These are phyloP conservation scores for Meteorus sp. DNA, from an alignment of 1,140 invertebrate genomes.

Conservation along the genomic window DNA sequence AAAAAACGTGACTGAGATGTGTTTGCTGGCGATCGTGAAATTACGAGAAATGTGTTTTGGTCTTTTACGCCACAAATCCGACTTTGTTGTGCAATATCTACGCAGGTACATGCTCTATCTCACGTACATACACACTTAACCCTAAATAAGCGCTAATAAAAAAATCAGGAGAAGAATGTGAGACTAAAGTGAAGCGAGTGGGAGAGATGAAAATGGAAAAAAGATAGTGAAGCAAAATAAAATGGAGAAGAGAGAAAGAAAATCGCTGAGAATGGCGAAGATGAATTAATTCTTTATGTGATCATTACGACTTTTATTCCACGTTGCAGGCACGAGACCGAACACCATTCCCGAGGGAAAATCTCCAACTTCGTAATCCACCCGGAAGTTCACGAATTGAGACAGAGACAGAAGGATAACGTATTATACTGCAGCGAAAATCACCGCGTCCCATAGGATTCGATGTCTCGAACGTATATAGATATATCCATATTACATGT, in stretches of 20 bases:
- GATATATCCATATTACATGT: too few species aligned
- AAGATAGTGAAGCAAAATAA: too few species aligned
- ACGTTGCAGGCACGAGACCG: neutral
- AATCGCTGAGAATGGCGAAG: neutral
- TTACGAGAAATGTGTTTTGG: constrained; percentile 2
- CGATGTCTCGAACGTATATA: neutral
- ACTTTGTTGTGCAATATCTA: neutral
- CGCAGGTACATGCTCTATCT: constrained; percentile 9
- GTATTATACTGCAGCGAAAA: constrained; percentile 26
- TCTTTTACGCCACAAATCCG: constrained; percentile 1
- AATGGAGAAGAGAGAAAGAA: neutral
- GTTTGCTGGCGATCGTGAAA: constrained; percentile 20
- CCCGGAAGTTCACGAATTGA: constrained; percentile 17
- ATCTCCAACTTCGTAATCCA: constrained; percentile 6
- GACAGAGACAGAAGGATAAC: constrained; percentile 25
- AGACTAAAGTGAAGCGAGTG: too few species aligned
- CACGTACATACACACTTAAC: neutral
- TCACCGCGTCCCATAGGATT: constrained; percentile 23
- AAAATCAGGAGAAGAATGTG: constrained; percentile 2
- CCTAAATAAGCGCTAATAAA: constrained; percentile 26
- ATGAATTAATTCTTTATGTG: constrained; percentile 10
- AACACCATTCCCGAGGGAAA: neutral
- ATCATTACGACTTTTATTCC: constrained; percentile 15
- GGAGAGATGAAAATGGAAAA: too few species aligned
- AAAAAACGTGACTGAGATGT: constrained; percentile 21